Conservation (phyloP, 2,113 vertebrate species). For the Eurystomus gularis region DNA sequence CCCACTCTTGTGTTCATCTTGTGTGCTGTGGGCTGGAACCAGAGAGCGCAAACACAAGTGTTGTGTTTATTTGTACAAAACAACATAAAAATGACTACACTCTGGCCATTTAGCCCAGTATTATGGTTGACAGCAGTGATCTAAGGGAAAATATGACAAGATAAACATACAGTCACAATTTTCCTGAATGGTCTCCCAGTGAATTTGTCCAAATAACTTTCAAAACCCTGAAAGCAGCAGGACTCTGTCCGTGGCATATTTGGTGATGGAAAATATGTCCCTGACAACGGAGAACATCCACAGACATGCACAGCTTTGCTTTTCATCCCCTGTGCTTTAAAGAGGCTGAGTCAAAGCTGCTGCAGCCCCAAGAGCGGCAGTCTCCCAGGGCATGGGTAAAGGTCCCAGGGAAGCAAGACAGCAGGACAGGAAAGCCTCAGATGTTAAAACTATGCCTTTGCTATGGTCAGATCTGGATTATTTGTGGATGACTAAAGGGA, state of each 20-base stretch:
- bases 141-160: conserved; percentile 48
- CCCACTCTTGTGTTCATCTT: background rate
- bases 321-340: background rate
- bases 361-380: background rate
- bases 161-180: conserved; percentile 38
- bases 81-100: background rate
- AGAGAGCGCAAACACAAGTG: background rate
- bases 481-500: background rate
- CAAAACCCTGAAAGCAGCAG: background rate
- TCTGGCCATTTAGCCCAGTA: background rate
- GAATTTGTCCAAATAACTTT: conserved; percentile 18
- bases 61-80: background rate
- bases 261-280: conserved; percentile 26
- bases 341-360: background rate
- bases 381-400: background rate
- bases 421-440: background rate
- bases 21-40: background rate
- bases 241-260: background rate
- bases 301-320: background rate
- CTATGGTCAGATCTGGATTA: background rate
- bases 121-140: background rate
- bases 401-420: background rate
- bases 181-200: conserved; percentile 47
- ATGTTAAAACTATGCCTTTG: background rate
- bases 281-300: background rate